Evolutionary conservation across 2,888 invertebrate species (phyloP), one percentile per base, ranked within the genome.

Genomic region (Exephanes ischioxanthus): DNA sequence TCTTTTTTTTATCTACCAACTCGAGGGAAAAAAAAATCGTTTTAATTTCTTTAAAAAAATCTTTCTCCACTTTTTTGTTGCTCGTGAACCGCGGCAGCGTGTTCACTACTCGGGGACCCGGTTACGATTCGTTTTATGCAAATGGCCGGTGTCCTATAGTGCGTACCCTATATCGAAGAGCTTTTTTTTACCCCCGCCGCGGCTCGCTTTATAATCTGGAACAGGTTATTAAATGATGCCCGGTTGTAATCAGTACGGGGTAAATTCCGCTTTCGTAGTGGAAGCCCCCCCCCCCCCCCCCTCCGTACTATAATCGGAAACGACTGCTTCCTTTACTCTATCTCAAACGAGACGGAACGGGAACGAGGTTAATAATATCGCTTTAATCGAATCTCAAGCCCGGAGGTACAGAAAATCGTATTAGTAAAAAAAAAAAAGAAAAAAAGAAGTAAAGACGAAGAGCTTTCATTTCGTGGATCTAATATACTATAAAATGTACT

Each of bases 91-190:
- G 68, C 63, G 68, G 73, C 71, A 41, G 37, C 58, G 66, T 66
- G 66, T 41, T 37, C 37, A 66, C 37, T 41, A 41, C 41, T 19
- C n/a, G 48, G 55, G 79, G 80, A 84, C 83, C 58, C 72, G 81
- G 83, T 86, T 81, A 84, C 81, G 84, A 81, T 86, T 87, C 84
- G 86, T 78, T 85, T 86, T 86, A 87, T 86, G 87, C 87, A 87
- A 86, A 87, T 87, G 82, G 82, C 73, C 68, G 51, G 66, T 66
- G 80, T 68, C 55, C 51, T 58, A 33, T 61, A 45, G 58, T 51
- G 26, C 19, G 19, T 26, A 67, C 30, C 45, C 67, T 78, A 58
- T 80, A 85, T 80, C 72, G 82, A 67, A 85, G 77, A 83, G 80
- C 61, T 66, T 80, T 80, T 80, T 80, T 80, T 80, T 76, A 73